phyloP scores from a whole-genome alignment of 92 coral and sea anemone genomes.

The Epizoanthus rinbou region DNA sequence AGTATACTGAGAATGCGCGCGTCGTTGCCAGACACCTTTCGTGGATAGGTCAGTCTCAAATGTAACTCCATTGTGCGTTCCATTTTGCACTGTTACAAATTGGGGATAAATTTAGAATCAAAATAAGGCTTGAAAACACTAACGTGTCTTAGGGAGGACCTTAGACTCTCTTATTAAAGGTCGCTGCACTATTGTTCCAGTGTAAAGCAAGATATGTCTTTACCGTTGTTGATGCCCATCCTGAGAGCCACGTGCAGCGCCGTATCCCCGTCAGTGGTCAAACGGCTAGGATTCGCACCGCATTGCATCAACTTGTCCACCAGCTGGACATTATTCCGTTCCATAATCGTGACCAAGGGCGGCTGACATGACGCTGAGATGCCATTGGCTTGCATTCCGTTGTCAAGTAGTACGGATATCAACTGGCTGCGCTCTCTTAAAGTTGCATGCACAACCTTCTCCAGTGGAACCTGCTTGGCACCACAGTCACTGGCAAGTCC shows the following conservation, averaged over 20 bases:
- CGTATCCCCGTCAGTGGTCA: constrained; percentile 54
- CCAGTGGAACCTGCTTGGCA: constrained; percentile 65
- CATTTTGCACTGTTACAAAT: too few relatives aligned
- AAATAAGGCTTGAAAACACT: too few relatives aligned
- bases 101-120: too few relatives aligned
- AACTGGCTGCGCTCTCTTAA: constrained; percentile 40
- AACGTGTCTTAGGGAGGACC: too few relatives aligned
- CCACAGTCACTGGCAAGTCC: constrained; percentile 74
- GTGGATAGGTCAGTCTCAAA: too few relatives aligned
- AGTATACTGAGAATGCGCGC: too few relatives aligned
- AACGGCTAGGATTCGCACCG: constrained; percentile 71
- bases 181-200: too few relatives aligned
- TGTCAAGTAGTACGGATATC: constrained; percentile 62
- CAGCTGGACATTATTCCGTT: constrained; percentile 44
- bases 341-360: constrained; percentile 65
- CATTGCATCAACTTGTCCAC: constrained; percentile 64
- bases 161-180: too few relatives aligned
- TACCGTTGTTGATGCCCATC: constrained; percentile 66
- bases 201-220: neutral
- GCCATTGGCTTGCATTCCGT: constrained; percentile 72
- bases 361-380: constrained; percentile 55
- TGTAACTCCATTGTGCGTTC: too few relatives aligned
- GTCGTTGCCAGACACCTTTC: too few relatives aligned
- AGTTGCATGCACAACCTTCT: constrained; percentile 61
- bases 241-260: constrained; percentile 73